Evolutionary conservation across 2,113 vertebrate species (phyloP).

Genomic region (Pitta sordida): DNA sequence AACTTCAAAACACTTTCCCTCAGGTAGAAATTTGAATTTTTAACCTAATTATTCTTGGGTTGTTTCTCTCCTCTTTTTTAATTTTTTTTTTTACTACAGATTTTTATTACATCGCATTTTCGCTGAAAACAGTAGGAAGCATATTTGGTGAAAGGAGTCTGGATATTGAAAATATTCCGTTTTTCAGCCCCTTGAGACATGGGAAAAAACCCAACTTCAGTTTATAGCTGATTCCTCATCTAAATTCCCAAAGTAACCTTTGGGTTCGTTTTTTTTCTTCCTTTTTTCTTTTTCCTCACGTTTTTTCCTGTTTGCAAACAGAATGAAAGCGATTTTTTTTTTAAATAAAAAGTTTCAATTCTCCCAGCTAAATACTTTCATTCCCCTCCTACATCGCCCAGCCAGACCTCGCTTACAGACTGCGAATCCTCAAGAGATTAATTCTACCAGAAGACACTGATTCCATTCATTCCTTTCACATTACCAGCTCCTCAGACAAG

Average conservation of each 20-base stretch:
- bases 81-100: no score
- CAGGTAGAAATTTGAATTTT: not conserved
- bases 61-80: no score
- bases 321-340: not conserved
- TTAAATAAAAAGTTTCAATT: not conserved
- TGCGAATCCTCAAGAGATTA: slow-evolving; percentile 11
- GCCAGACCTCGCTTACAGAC: not conserved
- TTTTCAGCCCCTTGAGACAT: not conserved
- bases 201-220: not conserved
- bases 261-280: rapidly evolving
- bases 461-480: slow-evolving; percentile 42
- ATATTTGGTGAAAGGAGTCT: not conserved
- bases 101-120: not conserved
- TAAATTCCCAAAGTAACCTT: not conserved
- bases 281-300: not conserved
- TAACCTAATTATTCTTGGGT: no score
- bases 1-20: not conserved
- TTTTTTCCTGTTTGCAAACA: not conserved
- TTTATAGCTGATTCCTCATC: not conserved
- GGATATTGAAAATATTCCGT: not conserved
- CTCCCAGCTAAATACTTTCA: not conserved
- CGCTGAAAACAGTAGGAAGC: not conserved
- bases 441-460: not conserved
- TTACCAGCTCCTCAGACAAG: not conserved
- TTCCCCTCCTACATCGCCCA: rapidly evolving